Conservation (phyloP, 1,140 invertebrate species). For the Holotrichia oblita region DNA sequence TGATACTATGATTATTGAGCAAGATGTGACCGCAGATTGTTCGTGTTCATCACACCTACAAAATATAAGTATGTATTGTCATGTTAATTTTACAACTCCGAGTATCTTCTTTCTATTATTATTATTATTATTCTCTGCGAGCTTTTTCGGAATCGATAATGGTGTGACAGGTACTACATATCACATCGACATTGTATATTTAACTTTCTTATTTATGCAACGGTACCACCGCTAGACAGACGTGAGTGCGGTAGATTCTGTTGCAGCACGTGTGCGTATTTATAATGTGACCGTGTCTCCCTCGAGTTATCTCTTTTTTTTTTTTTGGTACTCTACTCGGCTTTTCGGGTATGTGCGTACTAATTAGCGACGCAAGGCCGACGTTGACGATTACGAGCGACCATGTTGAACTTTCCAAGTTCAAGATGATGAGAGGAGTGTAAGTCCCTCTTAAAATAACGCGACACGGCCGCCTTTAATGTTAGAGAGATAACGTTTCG, state of each 20-base stretch:
- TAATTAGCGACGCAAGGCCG: conserved; percentile 29
- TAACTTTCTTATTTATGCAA: conserved; percentile 35
- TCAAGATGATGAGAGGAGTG: conserved; percentile 20
- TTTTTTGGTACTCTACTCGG: not conserved
- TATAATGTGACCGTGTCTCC: conserved; percentile 14
- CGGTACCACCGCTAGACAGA: not conserved
- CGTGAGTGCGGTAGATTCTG: no score
- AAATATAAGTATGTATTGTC: conserved; percentile 13
- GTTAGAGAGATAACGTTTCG: not conserved
- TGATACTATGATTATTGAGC: no score
- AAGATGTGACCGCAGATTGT: no score
- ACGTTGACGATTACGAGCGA: not conserved
- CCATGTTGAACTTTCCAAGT: conserved; percentile 25
- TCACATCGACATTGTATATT: not conserved
- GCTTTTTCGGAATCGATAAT: not conserved
- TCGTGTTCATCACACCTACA: not conserved
- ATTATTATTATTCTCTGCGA: no score
- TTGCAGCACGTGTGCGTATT: conserved; percentile 3
- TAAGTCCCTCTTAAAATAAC: conserved; percentile 11
- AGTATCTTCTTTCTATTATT: not conserved
- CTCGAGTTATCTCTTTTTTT: conserved; percentile 16
- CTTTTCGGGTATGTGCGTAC: conserved; percentile 13
- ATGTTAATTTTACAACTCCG: not conserved
- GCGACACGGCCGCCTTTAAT: conserved; percentile 28
- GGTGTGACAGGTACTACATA: not conserved